Evolutionary conservation across 2,888 invertebrate species (phyloP), one percentile per base, ranked within the genome.

Genomic region (Clitarchus hookeri): DNA sequence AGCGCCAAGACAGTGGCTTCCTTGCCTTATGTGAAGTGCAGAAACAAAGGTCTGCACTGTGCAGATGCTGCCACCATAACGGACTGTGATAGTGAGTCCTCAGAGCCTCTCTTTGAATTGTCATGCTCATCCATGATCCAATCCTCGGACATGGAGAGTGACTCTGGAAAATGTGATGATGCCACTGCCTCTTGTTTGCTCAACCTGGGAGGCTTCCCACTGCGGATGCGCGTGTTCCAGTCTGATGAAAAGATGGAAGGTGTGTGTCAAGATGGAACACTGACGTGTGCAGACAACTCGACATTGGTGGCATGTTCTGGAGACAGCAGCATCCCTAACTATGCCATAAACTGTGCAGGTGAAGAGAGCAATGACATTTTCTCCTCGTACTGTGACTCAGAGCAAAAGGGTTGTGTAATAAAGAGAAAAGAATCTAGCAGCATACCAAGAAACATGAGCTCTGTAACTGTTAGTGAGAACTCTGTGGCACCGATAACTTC

Each of bases 261-360:
- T 8, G 65, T 23, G n/a, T 65, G 65, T 23, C 23, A 23, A n/a
- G 65, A 65, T n/a, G 65, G 65, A 65, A 65, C 65, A n/a, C n/a
- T 65, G 65, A 65, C 65, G 23, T 65, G 65, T n/a, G 65, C 65
- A 3, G 65, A 65, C 65, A 65, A 65, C 65, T 19, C n/a, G n/a
- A 65, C 65, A 9, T n/a, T 65, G n/a, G 65, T 65, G 65, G 65
- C 65, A 65, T 65, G 65, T 65, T 65, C 65, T n/a, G 65, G 65
- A 65, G 65, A 65, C 65, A 65, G 65, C 65, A 65, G 65, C 65
- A 65, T 65, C 65, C 65, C 65, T n/a, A 65, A 6, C 65, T 65
- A 65, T 19, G 65, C 65, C 23, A 65, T 65, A 16, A 65, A 65
- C 65, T 65, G 65, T 65, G 65, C 65, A 65, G 65, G 65, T 8